Evolutionary conservation across 1,140 invertebrate genomes (phyloP), one percentile per base, ranked within the genome.

Genomic region (Phenacoccus solenopsis): DNA sequence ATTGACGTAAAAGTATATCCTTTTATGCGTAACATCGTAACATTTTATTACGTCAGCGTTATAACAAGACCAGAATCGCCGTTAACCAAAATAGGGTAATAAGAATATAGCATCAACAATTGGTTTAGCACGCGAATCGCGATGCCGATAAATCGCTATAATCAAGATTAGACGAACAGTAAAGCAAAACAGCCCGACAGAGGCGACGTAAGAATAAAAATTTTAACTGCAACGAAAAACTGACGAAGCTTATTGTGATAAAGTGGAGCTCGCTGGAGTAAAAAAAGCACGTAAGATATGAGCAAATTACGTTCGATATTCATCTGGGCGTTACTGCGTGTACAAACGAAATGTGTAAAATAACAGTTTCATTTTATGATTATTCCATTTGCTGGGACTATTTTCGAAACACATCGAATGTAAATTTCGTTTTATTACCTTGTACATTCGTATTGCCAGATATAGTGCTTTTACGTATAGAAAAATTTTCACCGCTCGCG

Each of bases 321-420:
- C 38, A 49, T 49, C 38, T 49, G 12, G 38, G 16, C 38, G 16
- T n/a, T n/a, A n/a, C n/a, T n/a, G n/a, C n/a, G n/a, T n/a, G n/a
- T n/a, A 49, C 38, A 49, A 49, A 49, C 38, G 38, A 49, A 49
- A 49, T 49, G 38, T 49, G 38, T 49, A 49, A 49, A 49, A 49
- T 49, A 49, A 49, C 38, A 49, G 38, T 49, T 49, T 49, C 38
- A 49, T 49, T 49, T 49, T 49, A 49, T 49, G 38, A 49, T 49
- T 49, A 49, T 49, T 49, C 38, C 38, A 49, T 49, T 49, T 49
- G 38, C 38, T 49, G 38, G 38, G 38, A 49, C 38, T 49, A 49
- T 49, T 49, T 49, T 49, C 38, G 20, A 49, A 49, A 49, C 38
- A 49, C 38, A 49, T 49, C 38, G 38, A 49, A 49, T 49, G 38